Evolutionary conservation across 2,113 vertebrate genomes (phyloP), one percentile per base, ranked within the genome.

Genomic region (Bos indicus): DNA sequence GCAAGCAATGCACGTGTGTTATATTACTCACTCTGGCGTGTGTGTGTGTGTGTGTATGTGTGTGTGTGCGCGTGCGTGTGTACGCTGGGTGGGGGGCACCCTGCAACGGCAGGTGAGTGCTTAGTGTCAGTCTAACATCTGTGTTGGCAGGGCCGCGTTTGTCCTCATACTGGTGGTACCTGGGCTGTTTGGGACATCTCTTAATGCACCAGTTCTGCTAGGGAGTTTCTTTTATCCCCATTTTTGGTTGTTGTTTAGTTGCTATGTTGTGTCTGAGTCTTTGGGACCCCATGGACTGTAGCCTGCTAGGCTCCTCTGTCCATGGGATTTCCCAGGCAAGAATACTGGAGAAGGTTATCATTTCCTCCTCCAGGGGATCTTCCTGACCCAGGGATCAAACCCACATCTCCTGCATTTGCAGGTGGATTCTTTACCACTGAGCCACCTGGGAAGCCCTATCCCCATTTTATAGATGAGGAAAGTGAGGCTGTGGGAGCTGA

Each of bases 1-100:
- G 83, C 51, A 17, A 57, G 16, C 4, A 23, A 2, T 9, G 6
- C 13, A 17, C 0, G 0, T 23, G 5, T 36, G 3, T 5, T 40
- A 3, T 33, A n/a, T n/a, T 17, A n/a, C 40, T 30, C 46, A 26
- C 43, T 56, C 36, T 16, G 6, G 54, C 6, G 15, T 25, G 13
- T 9, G 8, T 64, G 60, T 1, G 1, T 62, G 21, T 40, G 30
- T 16, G 19, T 21, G 7, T 4, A 4, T 26, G 8, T 28, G 51
- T 25, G 71, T 30, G 4, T 56, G 17, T 5, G 21, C 13, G 21
- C 7, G 19, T 36, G 30, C 23, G n/a, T 30, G 59, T 11, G 67
- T 52, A 36, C 36, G 4, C 28, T 33, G 30, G 46, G n/a, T 19
- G 36, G 36, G 64, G 64, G 17, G 64, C 64, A 5, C n/a, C 21